Conservation (phyloP, 2,113 vertebrate genomes). For the Ascaphus truei region DNA sequence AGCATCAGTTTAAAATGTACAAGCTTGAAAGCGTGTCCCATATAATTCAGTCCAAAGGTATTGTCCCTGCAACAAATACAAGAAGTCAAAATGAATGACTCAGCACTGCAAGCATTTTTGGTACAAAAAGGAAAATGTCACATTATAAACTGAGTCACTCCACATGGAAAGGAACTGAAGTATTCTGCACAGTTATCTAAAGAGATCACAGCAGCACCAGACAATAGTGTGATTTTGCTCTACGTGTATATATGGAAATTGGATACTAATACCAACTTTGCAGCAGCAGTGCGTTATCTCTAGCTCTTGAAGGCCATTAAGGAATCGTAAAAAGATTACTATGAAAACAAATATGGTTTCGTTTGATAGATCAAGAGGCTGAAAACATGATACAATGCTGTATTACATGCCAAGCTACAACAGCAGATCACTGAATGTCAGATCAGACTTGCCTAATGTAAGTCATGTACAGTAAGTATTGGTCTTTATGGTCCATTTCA, state of each 20-base stretch:
- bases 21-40: no score
- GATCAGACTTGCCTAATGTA: slow-evolving; percentile 8
- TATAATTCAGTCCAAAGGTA: no score
- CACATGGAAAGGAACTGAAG: neutral
- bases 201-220: neutral
- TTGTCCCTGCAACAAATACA: no score
- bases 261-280: neutral
- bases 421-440: neutral
- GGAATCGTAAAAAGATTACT: slow-evolving; percentile 3
- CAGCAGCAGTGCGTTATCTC: neutral
- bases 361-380: slow-evolving; percentile 1
- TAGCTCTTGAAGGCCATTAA: neutral
- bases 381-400: slow-evolving; percentile 17
- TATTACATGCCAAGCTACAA: slow-evolving; percentile 8
- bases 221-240: neutral
- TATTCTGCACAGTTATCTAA: neutral
- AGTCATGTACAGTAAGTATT: slow-evolving; percentile 21
- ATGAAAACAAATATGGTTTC: neutral
- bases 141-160: neutral
- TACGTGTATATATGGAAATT: no score
- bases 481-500: slow-evolving; percentile 11
- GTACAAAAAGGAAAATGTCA: no score
- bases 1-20: no score
- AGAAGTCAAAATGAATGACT: no score
- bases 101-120: no score